phyloP scores from a whole-genome alignment of 2,888 invertebrate species.

The Dinocampus coccinellae region DNA sequence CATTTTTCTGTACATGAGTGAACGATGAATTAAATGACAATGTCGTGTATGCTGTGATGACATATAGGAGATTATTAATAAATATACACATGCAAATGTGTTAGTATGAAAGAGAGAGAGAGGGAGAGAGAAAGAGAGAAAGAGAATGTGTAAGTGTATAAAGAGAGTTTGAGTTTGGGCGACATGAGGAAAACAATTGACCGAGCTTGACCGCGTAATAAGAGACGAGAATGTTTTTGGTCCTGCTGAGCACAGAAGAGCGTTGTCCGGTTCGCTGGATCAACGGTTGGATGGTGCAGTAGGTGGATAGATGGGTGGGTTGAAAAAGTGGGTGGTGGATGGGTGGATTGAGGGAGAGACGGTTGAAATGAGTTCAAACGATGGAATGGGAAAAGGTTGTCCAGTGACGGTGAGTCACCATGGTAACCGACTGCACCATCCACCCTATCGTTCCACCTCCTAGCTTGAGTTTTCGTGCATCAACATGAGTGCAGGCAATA shows the following conservation, averaged over 20 bases:
- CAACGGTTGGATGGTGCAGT: conserved; percentile 51
- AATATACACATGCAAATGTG: neutral
- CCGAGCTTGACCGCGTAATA: conserved; percentile 64
- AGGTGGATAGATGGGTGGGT: conserved; percentile 35
- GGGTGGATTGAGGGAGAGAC: conserved; percentile 35
- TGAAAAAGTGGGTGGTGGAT: conserved; percentile 40
- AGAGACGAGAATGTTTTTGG: conserved; percentile 67
- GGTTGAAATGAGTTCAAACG: conserved; percentile 46
- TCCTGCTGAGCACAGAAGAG: conserved; percentile 55
- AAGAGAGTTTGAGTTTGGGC: neutral
- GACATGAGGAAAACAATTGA: conserved; percentile 60
- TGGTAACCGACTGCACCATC: conserved; percentile 67
- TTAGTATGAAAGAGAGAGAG: too few relatives aligned
- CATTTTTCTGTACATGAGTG: too few relatives aligned
- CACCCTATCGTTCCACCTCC: conserved; percentile 55
- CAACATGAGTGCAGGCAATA: conserved; percentile 59
- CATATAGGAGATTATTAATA: too few relatives aligned
- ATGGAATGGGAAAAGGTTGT: conserved; percentile 59
- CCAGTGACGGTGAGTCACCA: conserved; percentile 67
- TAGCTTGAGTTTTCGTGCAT: conserved; percentile 53
- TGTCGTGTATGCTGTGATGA: too few relatives aligned
- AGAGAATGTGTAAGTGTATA: neutral
- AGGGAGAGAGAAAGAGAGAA: too few relatives aligned
- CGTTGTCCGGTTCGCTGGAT: conserved; percentile 65
- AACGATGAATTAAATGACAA: too few relatives aligned